Conservation (phyloP, 2,797 vertebrate species). For the Xenops minutus region DNA sequence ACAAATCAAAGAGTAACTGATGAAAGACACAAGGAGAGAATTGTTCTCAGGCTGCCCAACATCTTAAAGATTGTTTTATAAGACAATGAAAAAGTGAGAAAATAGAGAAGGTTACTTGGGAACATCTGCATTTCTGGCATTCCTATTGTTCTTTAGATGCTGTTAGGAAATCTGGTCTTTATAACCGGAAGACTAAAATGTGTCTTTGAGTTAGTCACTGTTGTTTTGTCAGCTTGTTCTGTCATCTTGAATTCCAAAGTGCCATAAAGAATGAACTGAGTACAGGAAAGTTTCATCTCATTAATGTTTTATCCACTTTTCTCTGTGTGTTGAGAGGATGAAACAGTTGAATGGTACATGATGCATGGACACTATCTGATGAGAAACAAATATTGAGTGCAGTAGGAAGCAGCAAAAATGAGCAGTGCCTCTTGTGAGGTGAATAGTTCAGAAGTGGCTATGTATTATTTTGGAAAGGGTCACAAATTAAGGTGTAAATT, state of each 20-base stretch:
- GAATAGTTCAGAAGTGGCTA: conserved; percentile 80
- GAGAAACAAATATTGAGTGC: neutral
- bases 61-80: neutral
- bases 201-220: neutral
- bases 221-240: neutral
- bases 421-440: conserved; percentile 67
- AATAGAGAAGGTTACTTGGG: neutral
- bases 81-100: neutral
- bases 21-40: neutral
- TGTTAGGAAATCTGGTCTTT: neutral
- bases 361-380: neutral
- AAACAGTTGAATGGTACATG: neutral
- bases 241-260: neutral
- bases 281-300: neutral
- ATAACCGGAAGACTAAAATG: neutral
- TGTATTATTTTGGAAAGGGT: conserved; percentile 72
- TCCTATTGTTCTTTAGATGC: neutral
- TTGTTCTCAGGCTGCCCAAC: neutral
- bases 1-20: neutral
- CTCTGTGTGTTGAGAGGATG: neutral
- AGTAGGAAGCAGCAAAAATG: conserved; percentile 16
- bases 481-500: conserved; percentile 73
- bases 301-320: neutral
- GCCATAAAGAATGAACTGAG: neutral
- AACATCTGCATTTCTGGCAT: neutral